These are phyloP conservation scores for Donacobius atricapilla DNA, from an alignment of 2,113 vertebrate species.

Conservation along the genomic window DNA sequence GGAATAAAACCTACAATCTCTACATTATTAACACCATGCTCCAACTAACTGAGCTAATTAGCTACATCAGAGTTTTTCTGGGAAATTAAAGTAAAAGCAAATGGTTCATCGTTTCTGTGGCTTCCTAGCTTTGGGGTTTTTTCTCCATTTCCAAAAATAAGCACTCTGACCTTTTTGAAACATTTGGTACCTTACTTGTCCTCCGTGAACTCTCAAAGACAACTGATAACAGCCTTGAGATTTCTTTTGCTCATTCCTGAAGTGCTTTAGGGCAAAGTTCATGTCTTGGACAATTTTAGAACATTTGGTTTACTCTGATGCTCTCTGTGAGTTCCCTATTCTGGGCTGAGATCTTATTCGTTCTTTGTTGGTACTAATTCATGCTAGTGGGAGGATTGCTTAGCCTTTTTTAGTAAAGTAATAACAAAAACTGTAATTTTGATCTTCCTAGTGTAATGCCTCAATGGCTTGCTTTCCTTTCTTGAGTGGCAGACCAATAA, in stretches of 20 bases:
- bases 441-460: background rate
- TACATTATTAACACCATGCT: background rate
- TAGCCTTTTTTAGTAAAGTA: background rate
- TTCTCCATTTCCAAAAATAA: background rate
- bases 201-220: background rate
- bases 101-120: background rate
- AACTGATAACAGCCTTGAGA: background rate
- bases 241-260: background rate
- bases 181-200: background rate
- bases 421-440: background rate
- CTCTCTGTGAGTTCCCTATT: background rate
- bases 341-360: background rate
- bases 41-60: background rate
- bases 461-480: background rate
- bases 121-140: background rate
- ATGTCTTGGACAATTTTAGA: background rate
- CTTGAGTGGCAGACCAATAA: background rate
- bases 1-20: background rate
- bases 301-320: background rate
- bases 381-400: background rate
- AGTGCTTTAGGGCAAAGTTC: slow-evolving; percentile 20
- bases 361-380: background rate
- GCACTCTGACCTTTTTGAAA: background rate
- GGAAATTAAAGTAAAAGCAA: background rate
- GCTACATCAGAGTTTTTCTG: background rate